Conservation (phyloP, 2,888 invertebrate species). For the Morpho helenor region DNA sequence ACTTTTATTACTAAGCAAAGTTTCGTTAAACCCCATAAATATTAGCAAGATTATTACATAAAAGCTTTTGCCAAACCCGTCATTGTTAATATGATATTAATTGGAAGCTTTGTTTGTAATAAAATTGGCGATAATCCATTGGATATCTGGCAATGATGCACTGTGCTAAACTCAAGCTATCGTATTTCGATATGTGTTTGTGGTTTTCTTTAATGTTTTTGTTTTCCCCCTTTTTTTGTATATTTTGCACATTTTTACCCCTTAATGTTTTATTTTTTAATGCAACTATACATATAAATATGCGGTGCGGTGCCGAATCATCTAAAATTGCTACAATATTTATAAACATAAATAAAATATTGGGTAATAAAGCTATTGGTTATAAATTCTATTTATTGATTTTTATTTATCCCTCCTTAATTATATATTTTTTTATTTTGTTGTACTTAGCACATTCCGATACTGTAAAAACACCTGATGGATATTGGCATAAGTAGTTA, state of each 20-base stretch:
- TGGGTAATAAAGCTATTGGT: background rate
- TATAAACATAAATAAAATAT: background rate
- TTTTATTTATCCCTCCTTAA: slow-evolving; percentile 8
- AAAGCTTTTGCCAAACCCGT: too few relatives aligned
- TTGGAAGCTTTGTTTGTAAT: slow-evolving; percentile 59
- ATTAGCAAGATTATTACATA: too few relatives aligned
- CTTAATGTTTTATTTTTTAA: slow-evolving; percentile 23
- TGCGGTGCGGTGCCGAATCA: slow-evolving; percentile 30
- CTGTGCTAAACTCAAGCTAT: slow-evolving; percentile 64
- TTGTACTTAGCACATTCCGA: slow-evolving; percentile 28
- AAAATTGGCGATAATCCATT: slow-evolving; percentile 51
- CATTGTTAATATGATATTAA: background rate
- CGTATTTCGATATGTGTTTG: slow-evolving; percentile 56
- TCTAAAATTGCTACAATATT: background rate
- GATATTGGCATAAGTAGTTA: slow-evolving; percentile 29
- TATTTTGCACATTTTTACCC: slow-evolving; percentile 28
- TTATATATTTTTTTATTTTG: slow-evolving; percentile 13
- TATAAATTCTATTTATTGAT: slow-evolving; percentile 1
- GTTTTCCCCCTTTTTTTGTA: slow-evolving; percentile 32
- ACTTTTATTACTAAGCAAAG: slow-evolving; percentile 66
- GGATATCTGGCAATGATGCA: slow-evolving; percentile 64
- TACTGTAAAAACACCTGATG: slow-evolving; percentile 31
- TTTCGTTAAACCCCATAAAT: slow-evolving; percentile 27
- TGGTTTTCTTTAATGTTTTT: slow-evolving; percentile 36
- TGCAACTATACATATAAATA: background rate